phyloP scores from a whole-genome alignment of 64 coral and sea anemone genomes.

The Porites lutea region DNA sequence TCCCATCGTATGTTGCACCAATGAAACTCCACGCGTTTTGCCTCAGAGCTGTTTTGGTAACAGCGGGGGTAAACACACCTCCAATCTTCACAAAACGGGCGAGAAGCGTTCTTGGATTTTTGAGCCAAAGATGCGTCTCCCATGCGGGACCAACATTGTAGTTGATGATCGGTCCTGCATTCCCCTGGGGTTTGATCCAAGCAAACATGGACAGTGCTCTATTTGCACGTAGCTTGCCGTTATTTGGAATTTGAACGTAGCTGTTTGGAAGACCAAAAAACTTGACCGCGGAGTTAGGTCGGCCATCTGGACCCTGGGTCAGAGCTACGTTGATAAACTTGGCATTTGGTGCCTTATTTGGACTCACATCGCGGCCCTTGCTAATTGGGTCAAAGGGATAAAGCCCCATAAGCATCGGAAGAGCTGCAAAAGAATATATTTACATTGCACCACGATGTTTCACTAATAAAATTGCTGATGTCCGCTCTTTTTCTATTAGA shows the following conservation, averaged over 20 bases:
- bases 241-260: constrained; percentile 79
- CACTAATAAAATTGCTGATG: too few relatives aligned
- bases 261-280: constrained; percentile 77
- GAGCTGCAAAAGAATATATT: constrained; percentile 24
- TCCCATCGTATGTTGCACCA: constrained; percentile 75
- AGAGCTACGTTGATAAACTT: constrained; percentile 6
- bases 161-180: constrained; percentile 37
- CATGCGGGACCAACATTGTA: constrained; percentile 18
- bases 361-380: constrained; percentile 56
- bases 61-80: constrained; percentile 4
- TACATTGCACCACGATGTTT: too few relatives aligned
- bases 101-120: constrained; percentile 24
- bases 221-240: constrained; percentile 72
- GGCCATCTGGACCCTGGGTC: constrained; percentile 47
- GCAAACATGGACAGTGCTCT: constrained; percentile 76
- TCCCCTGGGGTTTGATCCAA: constrained; percentile 46
- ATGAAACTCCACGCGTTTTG: constrained; percentile 74
- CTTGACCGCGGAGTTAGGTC: constrained; percentile 11
- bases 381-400: constrained; percentile 56
- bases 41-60: constrained; percentile 25
- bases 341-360: constrained; percentile 47
- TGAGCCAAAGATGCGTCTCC: constrained; percentile 59
- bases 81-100: constrained; percentile 61
- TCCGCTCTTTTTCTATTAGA: too few relatives aligned
- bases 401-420: constrained; percentile 31